Base-by-base conservation (phyloP, 2,888 invertebrate genomes). In the Macropis europaea region DNA sequence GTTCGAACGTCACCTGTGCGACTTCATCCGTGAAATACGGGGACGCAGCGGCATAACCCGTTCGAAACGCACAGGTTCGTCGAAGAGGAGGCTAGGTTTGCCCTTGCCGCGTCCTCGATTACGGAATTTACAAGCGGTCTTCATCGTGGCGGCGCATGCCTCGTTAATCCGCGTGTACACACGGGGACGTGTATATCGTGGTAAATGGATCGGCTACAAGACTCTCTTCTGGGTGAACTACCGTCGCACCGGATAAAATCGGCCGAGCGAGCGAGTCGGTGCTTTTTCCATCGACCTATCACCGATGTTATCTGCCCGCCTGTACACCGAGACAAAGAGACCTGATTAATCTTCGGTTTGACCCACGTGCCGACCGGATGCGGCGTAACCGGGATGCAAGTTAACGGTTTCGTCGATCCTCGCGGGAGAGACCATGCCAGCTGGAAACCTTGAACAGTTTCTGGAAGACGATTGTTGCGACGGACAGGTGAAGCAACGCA, bases 261-360 rank as follows among this genome's bases (percentile, higher is more conserved):
- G 67, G 42, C 15, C 24, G 53, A 19, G 34, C 43, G 28, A 11
- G 26, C 52, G 15, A 32, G 42, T 45, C 59, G 38, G 32, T 36
- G 62, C 53, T 73, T 68, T 74, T 74, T 68, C 79, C 76, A 79
- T 79, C 79, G 79, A 30, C 45, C 59, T 76, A 78, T 78, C 78
- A 80, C 30, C 77, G 68, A 74, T 77, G 63, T 38, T 71, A 74
- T 77, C 80, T 60, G 17, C 50, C 72, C 56, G 56, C 63, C 70
- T 69, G 71, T 69, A 71, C 71, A 47, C 69, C 75, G 53, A 79
- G 79, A 79, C 82, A 81, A 81, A 82, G 77, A 77, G 80, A 72
- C 62, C 73, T 69, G 81, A 81, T 81, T 81, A 82, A 81, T 81
- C 77, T 76, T 63, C 56, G 63, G 54, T 38, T 62, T 79, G 80